Evolutionary conservation across 2,888 invertebrate genomes (phyloP), one percentile per base, ranked within the genome.

Genomic region (Tenthredo mesomela): DNA sequence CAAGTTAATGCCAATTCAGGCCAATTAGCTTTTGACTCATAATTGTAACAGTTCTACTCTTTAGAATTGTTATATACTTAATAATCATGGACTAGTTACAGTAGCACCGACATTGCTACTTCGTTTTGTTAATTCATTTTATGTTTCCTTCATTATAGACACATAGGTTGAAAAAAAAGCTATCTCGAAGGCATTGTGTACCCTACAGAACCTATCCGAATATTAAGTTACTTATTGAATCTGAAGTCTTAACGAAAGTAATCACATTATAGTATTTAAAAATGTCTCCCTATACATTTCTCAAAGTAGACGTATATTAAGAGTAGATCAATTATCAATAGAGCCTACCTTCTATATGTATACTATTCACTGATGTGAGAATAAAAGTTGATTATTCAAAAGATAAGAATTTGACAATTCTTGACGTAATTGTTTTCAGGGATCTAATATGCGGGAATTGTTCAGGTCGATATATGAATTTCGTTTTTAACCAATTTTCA

Each of bases 401-500:
- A 43, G 40, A 47, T 18, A 15, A 50, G 6, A 50, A 50, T 50
- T 50, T n/a, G 18, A 5, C 5, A 50, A 50, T 50, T n/a, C n/a
- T n/a, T n/a, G 6, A n/a, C 54, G n/a, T n/a, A 54, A 54, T 54
- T 54, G 37, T 37, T 10, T 54, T 18, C 2, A 47, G 43, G 12
- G 15, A 33, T 67, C 29, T 33, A 33, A 33, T 18, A 33, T 18
- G 18, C 18, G 15, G 33, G 15, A 29, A 33, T 33, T 67, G 29
- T 33, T 67, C 67, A 15, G 25, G 33, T 67, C 18, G 21, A 61
- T 61, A 61, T 21, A 12, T 61, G 25, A 25, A 25, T 25, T 61
- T 10, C 25, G 21, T 7, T 25, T 25, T 61, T 61, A 33, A 67
- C 18, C 18, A 67, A 18, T 67, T 67, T 96, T 87, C 96, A 98